A percentile compares a stretch with the other conserved stretches of the same genome.
Conservation (phyloP, 2,888 invertebrate genomes). For the Mythimna pallens region DNA sequence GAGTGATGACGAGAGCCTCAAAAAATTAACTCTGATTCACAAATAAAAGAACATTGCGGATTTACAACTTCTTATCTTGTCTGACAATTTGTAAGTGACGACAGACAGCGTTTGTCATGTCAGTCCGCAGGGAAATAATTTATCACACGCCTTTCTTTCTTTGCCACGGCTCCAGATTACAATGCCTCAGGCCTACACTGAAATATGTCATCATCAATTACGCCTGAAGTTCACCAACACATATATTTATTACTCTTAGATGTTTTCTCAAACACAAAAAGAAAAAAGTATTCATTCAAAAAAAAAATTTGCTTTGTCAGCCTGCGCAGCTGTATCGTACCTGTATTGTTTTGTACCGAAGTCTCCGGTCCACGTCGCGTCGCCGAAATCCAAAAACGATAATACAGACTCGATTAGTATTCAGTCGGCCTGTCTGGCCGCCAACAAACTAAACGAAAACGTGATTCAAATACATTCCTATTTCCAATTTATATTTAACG, state of each 20-base stretch:
- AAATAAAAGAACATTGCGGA: slow-evolving; percentile 28
- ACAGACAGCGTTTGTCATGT: slow-evolving; percentile 53
- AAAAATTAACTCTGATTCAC: slow-evolving; percentile 23
- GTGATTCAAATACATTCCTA: slow-evolving; percentile 62
- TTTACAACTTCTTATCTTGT: slow-evolving; percentile 33
- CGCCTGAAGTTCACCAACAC: slow-evolving; percentile 2
- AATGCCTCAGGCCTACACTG: slow-evolving; percentile 23
- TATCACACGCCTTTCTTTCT: slow-evolving; percentile 44
- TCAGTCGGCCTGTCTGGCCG: slow-evolving; percentile 41
- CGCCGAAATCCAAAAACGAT: slow-evolving; percentile 45
- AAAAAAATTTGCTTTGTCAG: slow-evolving; percentile 23
- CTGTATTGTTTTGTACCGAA: slow-evolving; percentile 16
- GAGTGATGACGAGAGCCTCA: slow-evolving; percentile 1
- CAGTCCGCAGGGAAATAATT: slow-evolving; percentile 51
- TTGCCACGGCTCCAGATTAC: slow-evolving; percentile 19
- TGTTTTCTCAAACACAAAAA: background rate
- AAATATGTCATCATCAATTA: slow-evolving; percentile 44
- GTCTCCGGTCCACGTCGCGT: slow-evolving; percentile 18
- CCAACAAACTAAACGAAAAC: slow-evolving; percentile 64
- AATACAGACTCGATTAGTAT: slow-evolving; percentile 54
- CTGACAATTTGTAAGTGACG: slow-evolving; percentile 44
- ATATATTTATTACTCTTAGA: slow-evolving; percentile 10
- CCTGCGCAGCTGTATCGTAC: slow-evolving; percentile 31
- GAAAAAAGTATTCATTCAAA: background rate
- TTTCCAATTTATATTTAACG: slow-evolving; percentile 49